Evolutionary conservation across 2,797 vertebrate species (phyloP).

Genomic region (Triplophysa bombifrons): DNA sequence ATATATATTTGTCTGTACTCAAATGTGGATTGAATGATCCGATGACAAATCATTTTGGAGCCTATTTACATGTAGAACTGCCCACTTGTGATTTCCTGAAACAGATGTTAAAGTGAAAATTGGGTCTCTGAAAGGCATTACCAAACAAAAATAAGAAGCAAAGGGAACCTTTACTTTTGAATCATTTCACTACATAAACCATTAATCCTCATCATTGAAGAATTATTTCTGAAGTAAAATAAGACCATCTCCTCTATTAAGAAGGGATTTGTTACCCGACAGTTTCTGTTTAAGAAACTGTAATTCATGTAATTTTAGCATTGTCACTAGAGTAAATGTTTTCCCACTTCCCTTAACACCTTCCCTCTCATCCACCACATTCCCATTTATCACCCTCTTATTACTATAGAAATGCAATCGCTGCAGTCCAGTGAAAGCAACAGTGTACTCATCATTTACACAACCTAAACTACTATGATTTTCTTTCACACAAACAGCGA

Average conservation of each 20-base stretch:
- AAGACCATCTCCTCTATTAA: conserved; percentile 28
- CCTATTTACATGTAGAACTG: background rate
- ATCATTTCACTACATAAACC: conserved; percentile 31
- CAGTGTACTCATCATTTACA: background rate
- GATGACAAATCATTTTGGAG: background rate
- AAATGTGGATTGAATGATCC: background rate
- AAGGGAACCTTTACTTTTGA: conserved; percentile 29
- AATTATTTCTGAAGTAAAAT: conserved; percentile 35
- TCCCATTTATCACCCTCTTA: background rate
- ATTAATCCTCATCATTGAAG: conserved; percentile 43
- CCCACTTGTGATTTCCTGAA: background rate
- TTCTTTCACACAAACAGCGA: background rate
- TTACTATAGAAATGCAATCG: conserved; percentile 1
- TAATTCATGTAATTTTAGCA: conserved; percentile 5
- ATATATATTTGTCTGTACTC: background rate
- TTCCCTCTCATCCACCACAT: conserved; percentile 26
- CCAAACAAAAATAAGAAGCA: conserved; percentile 25
- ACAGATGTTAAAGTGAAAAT: conserved; percentile 3
- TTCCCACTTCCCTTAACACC: background rate
- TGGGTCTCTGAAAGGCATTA: conserved; percentile 14
- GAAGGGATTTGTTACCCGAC: conserved; percentile 28
- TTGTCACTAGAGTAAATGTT: conserved; percentile 5
- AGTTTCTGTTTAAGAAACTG: conserved; percentile 13
- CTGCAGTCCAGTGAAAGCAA: background rate
- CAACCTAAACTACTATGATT: background rate